Base-by-base conservation (phyloP, 2,888 invertebrate species). In the Acleris emargana region DNA sequence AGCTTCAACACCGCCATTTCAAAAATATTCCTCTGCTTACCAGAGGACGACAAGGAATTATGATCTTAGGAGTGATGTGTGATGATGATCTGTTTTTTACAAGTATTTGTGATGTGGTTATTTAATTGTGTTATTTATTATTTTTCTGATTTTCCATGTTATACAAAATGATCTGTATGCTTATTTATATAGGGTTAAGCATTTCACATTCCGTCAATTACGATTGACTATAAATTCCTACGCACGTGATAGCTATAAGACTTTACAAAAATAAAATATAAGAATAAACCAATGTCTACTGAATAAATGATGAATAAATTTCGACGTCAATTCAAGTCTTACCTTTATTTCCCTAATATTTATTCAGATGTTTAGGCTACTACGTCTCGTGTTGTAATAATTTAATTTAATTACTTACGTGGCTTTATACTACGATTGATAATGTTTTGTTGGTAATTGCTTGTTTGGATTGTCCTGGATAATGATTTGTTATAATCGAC, bases 11-110 rank as follows among this genome's bases (percentile, higher is more conserved):
- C 94, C 69, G 83, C 93, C 67, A 97, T 97, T 81, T 96, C 97
- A 1, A 97, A 97, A 89, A 88, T 97, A 78, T 97, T 97, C 83
- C 89, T 97, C 75, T 97, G 97, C 80, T 94, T 97, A 74, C 95
- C 96, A 62, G 96, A 97, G 84, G 94, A 94, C 68, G 89, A 84
- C 20, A 93, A 94, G 72, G 91, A 93, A 20, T 89, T 91, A 90
- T 91, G 91, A 90, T 89, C 74, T 49, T 18, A 17, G 49, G 25
- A 32, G 22, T 45, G 54, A 63, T 59, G 59, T 58, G 59, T 58
- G 68, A 53, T 59, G 20, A 57, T 68, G 68, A 64, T 64, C 67
- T 60, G 67, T 67, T 64, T 58, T 69, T 68, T 63, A 68, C 55
- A 52, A 64, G 67, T 50, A 45, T 54, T 62, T 61, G 58, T 66